Base-by-base conservation (phyloP, 2,113 vertebrate genomes). In the Erythrocercus mccallii region DNA sequence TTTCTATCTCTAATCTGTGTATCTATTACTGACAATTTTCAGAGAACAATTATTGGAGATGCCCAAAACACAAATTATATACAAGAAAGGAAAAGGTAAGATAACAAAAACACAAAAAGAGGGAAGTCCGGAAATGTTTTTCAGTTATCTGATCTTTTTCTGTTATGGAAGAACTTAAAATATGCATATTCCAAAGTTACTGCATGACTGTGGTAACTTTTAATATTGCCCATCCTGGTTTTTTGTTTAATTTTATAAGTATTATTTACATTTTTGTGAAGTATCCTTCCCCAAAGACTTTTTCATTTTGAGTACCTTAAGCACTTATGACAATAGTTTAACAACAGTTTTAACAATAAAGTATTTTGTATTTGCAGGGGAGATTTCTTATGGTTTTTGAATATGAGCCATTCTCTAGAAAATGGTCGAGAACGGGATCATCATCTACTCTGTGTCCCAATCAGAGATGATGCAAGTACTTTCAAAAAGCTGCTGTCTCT, bases 211-310 rank as follows among this genome's bases (percentile, higher is more conserved):
- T 65, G n/a, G 70, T 47, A 51, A 27, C 8, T 37, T 48, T 58
- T 20, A n/a, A 20, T 57, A 45, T n/a, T 25, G 6, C 78, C 53
- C 25, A 15, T 35, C 7, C 6, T 35, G 3, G 0, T 0, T n/a
- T 64, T 64, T 24, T 27, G 3, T 27, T 58, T 18, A 38, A 22
- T 45, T 54, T 37, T 47, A 16, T n/a, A 45, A 8, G 5, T 24
- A 24, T 45, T 64, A 23, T 57, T 56, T 77, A 33, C 17, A 2
- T 9, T 47, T 40, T 4, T n/a, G 20, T 47, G 40, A 65, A 65
- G 27, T 16, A 60, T n/a, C 61, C 33, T 61, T 78, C 8, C 31
- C 12, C 31, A 90, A 72, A 44, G 4, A 37, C 14, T 11, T 69
- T 73, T 35, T 60, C 4, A 2, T 65, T 81, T 69, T 35, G 3